Evolutionary conservation across 1,140 invertebrate genomes (phyloP), one percentile per base, ranked within the genome.

Genomic region (Plectrocnemia conspersa): DNA sequence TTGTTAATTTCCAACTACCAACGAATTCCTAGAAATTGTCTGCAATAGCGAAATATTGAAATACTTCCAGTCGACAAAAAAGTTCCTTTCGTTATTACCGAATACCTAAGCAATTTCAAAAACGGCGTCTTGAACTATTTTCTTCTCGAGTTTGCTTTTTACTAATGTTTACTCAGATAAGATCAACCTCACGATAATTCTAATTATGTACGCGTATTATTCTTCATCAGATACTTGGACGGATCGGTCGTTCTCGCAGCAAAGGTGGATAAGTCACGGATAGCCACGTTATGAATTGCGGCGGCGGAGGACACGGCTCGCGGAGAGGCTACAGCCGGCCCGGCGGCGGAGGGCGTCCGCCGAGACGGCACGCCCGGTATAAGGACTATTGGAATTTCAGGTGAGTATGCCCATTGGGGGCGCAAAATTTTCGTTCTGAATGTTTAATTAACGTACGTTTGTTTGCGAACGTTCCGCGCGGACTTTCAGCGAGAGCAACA

Each of bases 371-470:
- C 40, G 54, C 59, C 7, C 44, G 59, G 18, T 61, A 54, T 41
- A 61, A 61, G 40, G 59, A 61, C 5, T 61, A 61, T 21, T 61
- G 59, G 59, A 61, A 61, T 32, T 61, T 61, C 36, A 46, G 59
- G 59, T 61, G 29, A 36, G 25, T 46, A 33, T 33, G 32, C 27
- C 27, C 27, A n/a, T 29, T 29, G 27, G 7, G 7, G 7, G n/a
- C n/a, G 27, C 27, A 29, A 29, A n/a, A 29, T 7, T 7, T 29
- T 29, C n/a, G 27, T 29, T 7, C 7, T 29, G 27, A 29, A 29
- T 7, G 7, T 29, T 29, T 7, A 29, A 29, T 29, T 29, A 7
- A 29, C n/a, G n/a, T 29, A 29, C 7, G 7, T 29, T 38, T 50
- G 13, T 35, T 52, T 48, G 3, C 5, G 45, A 22, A n/a, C n/a